Evolutionary conservation across 2,888 invertebrate species (phyloP), one percentile per base, ranked within the genome.

Genomic region (Rhodophaea formosa): DNA sequence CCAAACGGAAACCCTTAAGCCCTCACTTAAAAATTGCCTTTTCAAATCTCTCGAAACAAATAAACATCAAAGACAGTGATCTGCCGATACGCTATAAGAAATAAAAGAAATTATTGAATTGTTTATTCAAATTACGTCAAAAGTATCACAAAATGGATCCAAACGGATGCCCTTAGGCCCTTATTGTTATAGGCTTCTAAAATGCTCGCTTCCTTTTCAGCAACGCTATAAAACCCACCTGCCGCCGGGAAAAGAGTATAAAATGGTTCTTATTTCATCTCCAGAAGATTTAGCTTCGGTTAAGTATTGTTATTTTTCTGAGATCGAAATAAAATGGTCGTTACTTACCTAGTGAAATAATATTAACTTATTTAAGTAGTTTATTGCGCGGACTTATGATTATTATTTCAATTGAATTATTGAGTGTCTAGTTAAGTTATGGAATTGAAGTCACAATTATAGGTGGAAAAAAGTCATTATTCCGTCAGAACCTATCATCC

Each of bases 191-290:
- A 51, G 16, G 32, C 35, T 35, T 14, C 51, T 35, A 17, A 51
- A 51, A 51, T 51, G 12, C 51, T 35, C 35, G 16, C 35, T 35
- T 35, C 17, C 49, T 14, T 39, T 15, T n/a, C 51, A 51, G 35
- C 10, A 35, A 39, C 16, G 51, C 51, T 35, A 51, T 51, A 51
- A 51, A 51, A 39, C 10, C 51, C 51, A 51, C 51, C 51, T 51
- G 51, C 32, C 7, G n/a, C 15, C 16, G 35, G 12, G 16, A 35
- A 51, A 51, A 35, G 35, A 35, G 51, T 17, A 35, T 51, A 51
- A 51, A 51, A 51, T 51, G 35, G 51, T 39, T 35, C 51, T 51
- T 51, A 51, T 51, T 51, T 51, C 51, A 51, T 51, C 17, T 35
- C 17, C 35, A 39, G 35, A 51, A 51, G 51, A 51, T 35, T 51